Base-by-base conservation (phyloP, 1,140 invertebrate genomes). In the Euwallacea similis region DNA sequence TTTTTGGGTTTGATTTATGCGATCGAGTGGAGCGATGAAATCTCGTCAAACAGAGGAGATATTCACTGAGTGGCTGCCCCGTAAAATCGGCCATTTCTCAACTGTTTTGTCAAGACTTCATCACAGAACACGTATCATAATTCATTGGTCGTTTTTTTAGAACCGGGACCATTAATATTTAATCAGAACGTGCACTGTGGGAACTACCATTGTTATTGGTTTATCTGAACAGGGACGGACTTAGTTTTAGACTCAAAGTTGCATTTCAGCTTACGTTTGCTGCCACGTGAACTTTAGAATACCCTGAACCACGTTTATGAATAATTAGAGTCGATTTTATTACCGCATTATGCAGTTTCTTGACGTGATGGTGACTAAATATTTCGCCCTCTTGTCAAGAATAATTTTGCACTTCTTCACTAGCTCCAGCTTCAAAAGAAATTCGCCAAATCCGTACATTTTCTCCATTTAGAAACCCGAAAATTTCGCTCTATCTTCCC, bases 161-260 rank as follows among this genome's bases (percentile, higher is more conserved):
- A 75, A 75, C 75, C 75, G 73, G 75, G 72, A 75, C 72, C 73
- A 76, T 76, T 75, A 76, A 76, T 76, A 76, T 76, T 76, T 76
- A 76, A 76, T 76, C 75, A 75, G 70, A 76, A 76, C 72, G 73
- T 73, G 68, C 15, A 69, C 58, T 60, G 62, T 71, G 44, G 43
- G 69, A 71, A 70, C 68, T 15, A 56, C 55, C 55, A 56, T 56
- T 56, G 55, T 56, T 15, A 15, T 16, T 33, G 55, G 10, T 56
- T 56, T 56, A 11, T 50, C 16, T 56, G 55, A 1, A 13, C 47
- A 50, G 47, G 13, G 47, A 10, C 13, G 47, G 47, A 50, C 47
- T 50, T 2, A 2, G 47, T 11, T 50, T 6, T 4, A 33, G 21
- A 33, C 4, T 33, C 21, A 33, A 33, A 33, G 4, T 4, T 33